Conservation (phyloP, 2,113 vertebrate genomes). For the Myotis davidii region DNA sequence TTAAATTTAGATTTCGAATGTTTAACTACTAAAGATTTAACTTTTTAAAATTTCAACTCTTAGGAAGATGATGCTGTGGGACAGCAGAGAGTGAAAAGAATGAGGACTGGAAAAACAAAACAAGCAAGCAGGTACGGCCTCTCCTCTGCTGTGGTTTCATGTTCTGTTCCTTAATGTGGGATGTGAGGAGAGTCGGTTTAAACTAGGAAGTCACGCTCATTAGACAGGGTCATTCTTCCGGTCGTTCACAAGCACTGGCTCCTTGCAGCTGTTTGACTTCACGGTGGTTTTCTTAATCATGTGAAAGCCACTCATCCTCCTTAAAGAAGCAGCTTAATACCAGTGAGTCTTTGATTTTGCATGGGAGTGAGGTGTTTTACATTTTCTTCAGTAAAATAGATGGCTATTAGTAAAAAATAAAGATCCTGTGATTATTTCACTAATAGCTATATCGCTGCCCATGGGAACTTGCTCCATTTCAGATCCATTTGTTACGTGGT, state of each 20-base stretch:
- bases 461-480: background rate
- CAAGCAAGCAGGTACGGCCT: constrained; percentile 81
- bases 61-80: constrained; percentile 79
- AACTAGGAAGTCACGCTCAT: background rate
- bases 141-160: background rate
- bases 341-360: background rate
- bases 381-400: background rate
- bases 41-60: background rate
- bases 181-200: background rate
- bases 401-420: background rate
- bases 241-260: background rate
- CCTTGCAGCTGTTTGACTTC: background rate
- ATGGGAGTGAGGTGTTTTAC: background rate
- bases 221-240: background rate
- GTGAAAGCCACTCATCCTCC: background rate
- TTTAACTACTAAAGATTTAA: background rate
- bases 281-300: background rate
- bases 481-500: background rate
- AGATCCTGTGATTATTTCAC: background rate
- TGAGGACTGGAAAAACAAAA: constrained; percentile 75
- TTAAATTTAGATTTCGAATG: background rate
- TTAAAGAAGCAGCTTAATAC: background rate
- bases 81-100: constrained; percentile 78
- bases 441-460: background rate
- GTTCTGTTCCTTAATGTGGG: background rate